Evolutionary conservation across 2,888 invertebrate species (phyloP).

Genomic region (Oscheius sp.): DNA sequence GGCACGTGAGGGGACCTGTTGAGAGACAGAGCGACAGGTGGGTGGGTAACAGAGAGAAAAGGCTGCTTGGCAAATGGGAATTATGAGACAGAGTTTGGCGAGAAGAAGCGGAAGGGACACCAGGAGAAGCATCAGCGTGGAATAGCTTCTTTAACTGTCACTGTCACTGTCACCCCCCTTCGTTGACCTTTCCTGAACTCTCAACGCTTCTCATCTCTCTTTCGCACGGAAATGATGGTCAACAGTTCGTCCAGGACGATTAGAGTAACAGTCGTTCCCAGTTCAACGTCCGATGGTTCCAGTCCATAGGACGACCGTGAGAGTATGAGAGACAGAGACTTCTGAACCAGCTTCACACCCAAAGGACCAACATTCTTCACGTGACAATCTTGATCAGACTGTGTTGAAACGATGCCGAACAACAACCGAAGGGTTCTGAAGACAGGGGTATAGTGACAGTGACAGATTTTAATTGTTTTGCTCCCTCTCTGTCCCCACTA

Average conservation of each 20-base stretch:
- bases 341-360: too few relatives aligned
- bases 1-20: too few relatives aligned
- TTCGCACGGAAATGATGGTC: not conserved
- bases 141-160: not conserved
- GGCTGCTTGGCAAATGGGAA: not conserved
- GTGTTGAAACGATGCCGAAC: not conserved
- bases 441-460: too few relatives aligned
- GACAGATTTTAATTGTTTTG: too few relatives aligned
- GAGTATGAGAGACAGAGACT: not conserved
- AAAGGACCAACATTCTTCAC: not conserved
- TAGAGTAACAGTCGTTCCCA: too few relatives aligned
- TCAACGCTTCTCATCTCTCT: not conserved
- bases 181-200: not conserved
- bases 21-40: slow-evolving; percentile 1
- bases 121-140: not conserved
- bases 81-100: not conserved
- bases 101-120: not conserved
- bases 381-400: not conserved
- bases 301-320: not conserved
- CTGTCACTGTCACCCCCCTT: not conserved
- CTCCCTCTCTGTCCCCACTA: too few relatives aligned
- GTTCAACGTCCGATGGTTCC: not conserved
- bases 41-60: not conserved
- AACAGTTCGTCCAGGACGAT: not conserved
- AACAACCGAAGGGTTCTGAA: not conserved